Conservation (phyloP, 2,888 invertebrate species). For the Xylota segnis region DNA sequence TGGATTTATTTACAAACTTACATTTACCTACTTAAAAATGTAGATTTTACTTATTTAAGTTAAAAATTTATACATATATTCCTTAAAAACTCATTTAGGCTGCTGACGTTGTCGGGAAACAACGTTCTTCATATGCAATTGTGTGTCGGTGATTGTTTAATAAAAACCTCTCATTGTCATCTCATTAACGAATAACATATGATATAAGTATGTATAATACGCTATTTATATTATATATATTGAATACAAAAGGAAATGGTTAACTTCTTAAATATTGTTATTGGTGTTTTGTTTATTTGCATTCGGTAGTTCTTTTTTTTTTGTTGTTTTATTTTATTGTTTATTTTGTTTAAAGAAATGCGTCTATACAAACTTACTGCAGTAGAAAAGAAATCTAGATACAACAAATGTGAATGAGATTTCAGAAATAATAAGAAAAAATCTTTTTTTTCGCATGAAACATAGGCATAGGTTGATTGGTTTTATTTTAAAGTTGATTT, state of each 20-base stretch:
- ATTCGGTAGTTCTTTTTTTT: constrained; percentile 13
- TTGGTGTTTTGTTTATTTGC: constrained; percentile 27
- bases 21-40: constrained; percentile 67
- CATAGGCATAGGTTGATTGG: constrained; percentile 22
- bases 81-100: constrained; percentile 19
- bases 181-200: constrained; percentile 11
- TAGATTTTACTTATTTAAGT: constrained; percentile 63
- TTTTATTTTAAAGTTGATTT: background rate
- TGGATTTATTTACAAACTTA: constrained; percentile 71
- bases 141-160: background rate
- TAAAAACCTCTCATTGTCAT: constrained; percentile 14
- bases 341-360: constrained; percentile 66
- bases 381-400: constrained; percentile 24
- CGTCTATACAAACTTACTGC: constrained; percentile 60
- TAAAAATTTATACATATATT: constrained; percentile 47
- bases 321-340: too few relatives aligned
- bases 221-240: constrained; percentile 6
- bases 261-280: constrained; percentile 33
- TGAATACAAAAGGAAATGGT: constrained; percentile 57
- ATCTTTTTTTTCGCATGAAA: constrained; percentile 21
- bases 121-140: constrained; percentile 7
- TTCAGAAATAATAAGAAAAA: constrained; percentile 26
- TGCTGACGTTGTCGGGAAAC: constrained; percentile 15
- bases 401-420: constrained; percentile 33
- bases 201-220: constrained; percentile 3